Percentiles rank a stretch among this genome's conserved stretches.
These are phyloP conservation scores for Anastrepha obliqua DNA, from an alignment of 1,140 invertebrate species.

Conservation along the genomic window DNA sequence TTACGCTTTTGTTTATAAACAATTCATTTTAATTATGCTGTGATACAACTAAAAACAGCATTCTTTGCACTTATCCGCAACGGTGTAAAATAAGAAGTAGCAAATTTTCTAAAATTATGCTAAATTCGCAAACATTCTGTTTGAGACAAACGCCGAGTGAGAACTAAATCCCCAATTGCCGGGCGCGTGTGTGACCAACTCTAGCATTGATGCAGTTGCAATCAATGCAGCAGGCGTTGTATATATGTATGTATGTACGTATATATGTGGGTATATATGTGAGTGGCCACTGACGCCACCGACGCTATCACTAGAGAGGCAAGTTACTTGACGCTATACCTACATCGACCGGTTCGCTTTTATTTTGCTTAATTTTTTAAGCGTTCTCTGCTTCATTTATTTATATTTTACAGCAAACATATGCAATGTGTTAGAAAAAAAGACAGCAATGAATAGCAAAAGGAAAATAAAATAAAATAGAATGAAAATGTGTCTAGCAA, in stretches of 20 bases:
- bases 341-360: not conserved
- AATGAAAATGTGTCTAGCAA: not conserved
- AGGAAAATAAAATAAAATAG: not conserved
- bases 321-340: not conserved
- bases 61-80: conserved; percentile 17
- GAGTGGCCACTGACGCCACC: not conserved
- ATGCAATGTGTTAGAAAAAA: not conserved
- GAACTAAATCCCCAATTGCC: conserved; percentile 31
- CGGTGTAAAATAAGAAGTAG: not conserved
- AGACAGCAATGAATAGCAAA: not conserved
- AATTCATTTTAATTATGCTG: conserved; percentile 11
- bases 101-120: not conserved
- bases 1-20: conserved; percentile 2
- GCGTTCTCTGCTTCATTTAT: not conserved
- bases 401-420: not conserved
- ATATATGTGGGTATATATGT: not conserved
- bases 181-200: conserved; percentile 8
- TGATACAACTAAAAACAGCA: not conserved
- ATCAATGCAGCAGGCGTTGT: not conserved
- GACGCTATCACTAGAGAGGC: not conserved
- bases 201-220: conserved; percentile 7
- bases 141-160: conserved; percentile 23
- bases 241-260: not conserved
- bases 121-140: conserved; percentile 36
- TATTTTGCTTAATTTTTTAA: conserved; percentile 5